Evolutionary conservation across 2,797 vertebrate species (phyloP).

Genomic region (Cheirogaleus major): DNA sequence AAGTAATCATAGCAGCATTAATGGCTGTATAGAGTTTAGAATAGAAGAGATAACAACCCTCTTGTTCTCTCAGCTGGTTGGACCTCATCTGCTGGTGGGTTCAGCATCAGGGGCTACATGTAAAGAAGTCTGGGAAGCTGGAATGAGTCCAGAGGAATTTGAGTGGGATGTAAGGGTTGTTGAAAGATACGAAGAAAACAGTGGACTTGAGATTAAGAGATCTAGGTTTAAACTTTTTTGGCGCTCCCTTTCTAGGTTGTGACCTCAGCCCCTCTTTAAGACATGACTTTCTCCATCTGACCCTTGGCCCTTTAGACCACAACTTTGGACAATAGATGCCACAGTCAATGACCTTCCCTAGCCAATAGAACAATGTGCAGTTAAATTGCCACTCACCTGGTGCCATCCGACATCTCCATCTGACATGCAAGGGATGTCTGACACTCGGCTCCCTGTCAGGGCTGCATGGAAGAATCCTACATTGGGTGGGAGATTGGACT

Average conservation of each 20-base stretch:
- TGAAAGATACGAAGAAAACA: background rate
- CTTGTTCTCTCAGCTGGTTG: background rate
- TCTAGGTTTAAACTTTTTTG: background rate
- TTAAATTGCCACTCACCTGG: background rate
- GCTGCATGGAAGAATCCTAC: background rate
- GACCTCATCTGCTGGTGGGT: background rate
- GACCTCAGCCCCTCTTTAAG: background rate
- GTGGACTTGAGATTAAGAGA: background rate
- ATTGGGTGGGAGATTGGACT: background rate
- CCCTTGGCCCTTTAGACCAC: background rate
- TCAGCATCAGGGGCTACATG: background rate
- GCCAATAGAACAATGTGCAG: background rate
- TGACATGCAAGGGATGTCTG: background rate
- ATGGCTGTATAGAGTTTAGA: background rate
- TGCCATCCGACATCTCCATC: background rate
- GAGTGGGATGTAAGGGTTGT: background rate
- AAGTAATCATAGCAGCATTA: background rate
- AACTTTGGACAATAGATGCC: background rate
- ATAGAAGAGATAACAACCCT: background rate
- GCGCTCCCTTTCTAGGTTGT: background rate
- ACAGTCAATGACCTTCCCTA: background rate
- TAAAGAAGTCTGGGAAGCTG: background rate
- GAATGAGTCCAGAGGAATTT: background rate
- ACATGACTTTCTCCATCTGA: background rate
- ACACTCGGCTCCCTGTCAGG: background rate